Evolutionary conservation across 2,888 invertebrate genomes (phyloP), one percentile per base, ranked within the genome.

Genomic region (Campoplex nolae): DNA sequence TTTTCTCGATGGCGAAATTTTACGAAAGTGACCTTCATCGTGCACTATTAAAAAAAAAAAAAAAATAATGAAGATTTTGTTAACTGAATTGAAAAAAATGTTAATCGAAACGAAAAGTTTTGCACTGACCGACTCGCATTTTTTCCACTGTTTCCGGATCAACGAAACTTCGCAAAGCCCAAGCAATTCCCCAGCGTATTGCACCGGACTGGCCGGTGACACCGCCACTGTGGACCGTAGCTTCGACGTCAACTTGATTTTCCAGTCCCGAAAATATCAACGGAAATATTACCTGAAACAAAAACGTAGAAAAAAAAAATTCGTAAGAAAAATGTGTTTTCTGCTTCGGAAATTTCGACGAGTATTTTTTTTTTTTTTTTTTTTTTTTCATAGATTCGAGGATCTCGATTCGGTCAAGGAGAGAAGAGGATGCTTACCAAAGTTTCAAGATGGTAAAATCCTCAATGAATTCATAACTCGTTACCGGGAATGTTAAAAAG

Each of bases 121-220:
- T 45, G 3, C 0, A 45, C 94, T 95, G 94, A 97, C 97, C 98
- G 89, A 98, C 94, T 95, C 98, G 96, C 98, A 99, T 98, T 93
- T 96, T 96, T 93, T 98, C 97, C 80, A 97, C 94, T 95, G 96
- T 97, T 28, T 97, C 96, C 85, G 95, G 94, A 90, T 97, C 97
- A 28, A 99, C 97, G 95, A 99, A 98, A 93, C 97, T 97, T 80
- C 97, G 96, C 79, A 99, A 95, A 38, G 97, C 97, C 96, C 96
- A 96, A n/a, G 99, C 96, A 84, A 99, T 97, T 38, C 97, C 99
- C 96, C 97, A 97, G 86, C 99, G 96, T 84, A 99, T 96, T 75
- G 98, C 98, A 58, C 98, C 98, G n/a, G 98, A 96, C 94, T 98
- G 97, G 0, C 97, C 97, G 23, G 97, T 96, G 54, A 96, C 95